Base-by-base conservation (phyloP, 1,140 invertebrate genomes). In the Musca vetustissima region DNA sequence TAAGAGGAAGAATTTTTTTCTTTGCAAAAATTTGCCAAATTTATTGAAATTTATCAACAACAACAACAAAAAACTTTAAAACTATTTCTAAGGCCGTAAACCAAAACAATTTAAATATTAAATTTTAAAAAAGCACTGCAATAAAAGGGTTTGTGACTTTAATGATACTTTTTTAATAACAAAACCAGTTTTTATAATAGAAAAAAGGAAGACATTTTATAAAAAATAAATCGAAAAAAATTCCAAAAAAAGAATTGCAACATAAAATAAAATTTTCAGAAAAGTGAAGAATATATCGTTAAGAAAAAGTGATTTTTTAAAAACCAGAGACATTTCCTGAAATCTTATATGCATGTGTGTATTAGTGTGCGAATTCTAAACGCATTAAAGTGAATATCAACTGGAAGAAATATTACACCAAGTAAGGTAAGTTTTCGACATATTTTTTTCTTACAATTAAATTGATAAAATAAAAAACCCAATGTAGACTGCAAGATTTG, bases 141-240 rank as follows among this genome's bases (percentile, higher is more conserved):
- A 59, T 19, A 61, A 61, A 61, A 61, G 57, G 57, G 57, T 61
- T 61, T 61, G 57, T 61, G 57, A 61, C 57, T 61, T 61, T 61
- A 61, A 61, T 61, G 36, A 61, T 61, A 61, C 36, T 61, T 61
- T 61, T 61, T 61, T 61, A 61, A 61, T 43, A 36, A 61, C 36
- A 7, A 59, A 59, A 15, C 28, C 24, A 32, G 0, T 19, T 61
- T 61, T 61, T 61, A 61, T 61, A 61, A 28, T 14, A 61, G 17
- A 19, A 28, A 28, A 19, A 28, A 28, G 13, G 11, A 43, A 43
- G 36, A 43, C 4, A 9, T 43, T 43, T 43, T 43, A 9, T 9
- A 43, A 43, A 13, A 43, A 43, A 43, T 13, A 43, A 43, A 43
- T 8, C 4, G 6, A 43, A 43, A 43, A 43, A 43, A 43, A 43